phyloP scores from a whole-genome alignment of 2,797 vertebrate species.

The Sebastiscus albofasciatus region DNA sequence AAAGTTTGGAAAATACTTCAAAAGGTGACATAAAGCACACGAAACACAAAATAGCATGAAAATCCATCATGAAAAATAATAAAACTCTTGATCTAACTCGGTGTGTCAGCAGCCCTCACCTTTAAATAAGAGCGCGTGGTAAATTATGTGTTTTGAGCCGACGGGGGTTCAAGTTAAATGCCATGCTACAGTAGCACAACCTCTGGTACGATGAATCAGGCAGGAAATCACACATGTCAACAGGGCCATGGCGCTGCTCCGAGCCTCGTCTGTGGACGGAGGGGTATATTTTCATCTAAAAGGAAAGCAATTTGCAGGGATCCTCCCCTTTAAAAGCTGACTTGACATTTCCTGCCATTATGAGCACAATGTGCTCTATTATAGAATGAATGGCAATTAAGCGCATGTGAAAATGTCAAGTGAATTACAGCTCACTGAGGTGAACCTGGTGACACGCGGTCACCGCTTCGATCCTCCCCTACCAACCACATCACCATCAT shows the following conservation, averaged over 20 bases:
- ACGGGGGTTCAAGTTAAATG: slow-evolving; percentile 65
- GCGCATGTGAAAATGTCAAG: slow-evolving; percentile 79
- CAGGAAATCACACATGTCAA: slow-evolving; percentile 63
- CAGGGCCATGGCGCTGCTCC: slow-evolving; percentile 29
- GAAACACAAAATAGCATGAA: slow-evolving; percentile 28
- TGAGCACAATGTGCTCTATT: slow-evolving; percentile 77
- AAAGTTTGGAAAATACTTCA: slow-evolving; percentile 62
- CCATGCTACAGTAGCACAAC: slow-evolving; percentile 54
- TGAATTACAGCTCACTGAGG: slow-evolving; percentile 69
- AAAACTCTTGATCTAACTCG: slow-evolving; percentile 47
- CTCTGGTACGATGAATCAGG: slow-evolving; percentile 65
- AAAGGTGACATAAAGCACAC: slow-evolving; percentile 45
- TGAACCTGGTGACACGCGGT: slow-evolving; percentile 55
- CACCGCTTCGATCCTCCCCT: slow-evolving; percentile 17
- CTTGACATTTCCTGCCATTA: slow-evolving; percentile 84
- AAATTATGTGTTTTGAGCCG: slow-evolving; percentile 73
- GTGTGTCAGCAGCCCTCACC: slow-evolving; percentile 68
- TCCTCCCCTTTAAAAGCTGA: slow-evolving; percentile 75
- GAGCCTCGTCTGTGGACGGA: slow-evolving; percentile 26
- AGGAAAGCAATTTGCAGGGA: slow-evolving; percentile 73
- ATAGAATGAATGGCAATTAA: slow-evolving; percentile 81
- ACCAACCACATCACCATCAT: not conserved
- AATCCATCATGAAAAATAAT: slow-evolving; percentile 43
- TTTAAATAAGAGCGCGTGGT: slow-evolving; percentile 66
- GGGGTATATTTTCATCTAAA: slow-evolving; percentile 77